Conservation (phyloP, 1,140 invertebrate species). For the Brachionus rubens region DNA sequence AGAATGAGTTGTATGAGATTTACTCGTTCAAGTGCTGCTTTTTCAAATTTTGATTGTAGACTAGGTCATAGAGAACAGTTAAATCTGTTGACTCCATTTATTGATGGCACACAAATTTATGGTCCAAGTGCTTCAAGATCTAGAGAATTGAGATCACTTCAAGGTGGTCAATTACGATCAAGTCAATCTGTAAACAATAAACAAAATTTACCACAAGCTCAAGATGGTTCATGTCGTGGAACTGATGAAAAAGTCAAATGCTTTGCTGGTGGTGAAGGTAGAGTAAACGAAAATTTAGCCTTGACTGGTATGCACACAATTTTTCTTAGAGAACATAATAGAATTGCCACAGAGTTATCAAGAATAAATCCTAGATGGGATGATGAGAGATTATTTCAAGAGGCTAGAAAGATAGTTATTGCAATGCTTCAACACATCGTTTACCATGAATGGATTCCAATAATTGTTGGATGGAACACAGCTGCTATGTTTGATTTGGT, state of each 20-base stretch:
- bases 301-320: conserved; percentile 71
- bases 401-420: conserved; percentile 79
- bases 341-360: conserved; percentile 48
- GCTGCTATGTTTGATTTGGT: conserved; percentile 38
- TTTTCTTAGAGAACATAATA: conserved; percentile 58
- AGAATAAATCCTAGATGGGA: conserved; percentile 48
- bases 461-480: conserved; percentile 70
- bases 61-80: conserved; percentile 65
- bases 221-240: conserved; percentile 19
- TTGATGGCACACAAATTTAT: conserved; percentile 75
- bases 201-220: conserved; percentile 12
- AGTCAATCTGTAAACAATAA: neutral
- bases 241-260: conserved; percentile 11
- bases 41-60: conserved; percentile 28
- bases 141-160: conserved; percentile 18
- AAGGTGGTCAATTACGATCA: conserved; percentile 5
- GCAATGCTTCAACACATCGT: conserved; percentile 88
- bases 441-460: conserved; percentile 88
- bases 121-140: conserved; percentile 8
- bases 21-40: conserved; percentile 25
- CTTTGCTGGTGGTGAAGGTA: conserved; percentile 38
- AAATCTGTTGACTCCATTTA: conserved; percentile 74
- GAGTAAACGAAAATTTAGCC: conserved; percentile 42
- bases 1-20: conserved; percentile 44
- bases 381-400: conserved; percentile 62